These are phyloP conservation scores for Xiphorhynchus elegans DNA, from an alignment of 2,113 vertebrate species.

Conservation along the genomic window DNA sequence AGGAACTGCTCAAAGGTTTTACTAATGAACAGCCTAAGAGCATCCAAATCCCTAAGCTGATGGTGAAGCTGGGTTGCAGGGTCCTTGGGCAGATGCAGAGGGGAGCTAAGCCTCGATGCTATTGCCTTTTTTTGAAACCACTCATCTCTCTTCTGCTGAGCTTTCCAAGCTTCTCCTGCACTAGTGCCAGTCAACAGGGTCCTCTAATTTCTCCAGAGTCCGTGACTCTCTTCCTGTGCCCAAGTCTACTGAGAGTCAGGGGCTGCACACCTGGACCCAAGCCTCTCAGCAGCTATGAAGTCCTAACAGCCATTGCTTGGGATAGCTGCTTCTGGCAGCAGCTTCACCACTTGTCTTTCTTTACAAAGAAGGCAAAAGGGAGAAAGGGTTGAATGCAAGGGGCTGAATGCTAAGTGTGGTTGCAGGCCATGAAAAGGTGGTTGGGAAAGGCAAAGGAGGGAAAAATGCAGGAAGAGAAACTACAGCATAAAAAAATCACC, in stretches of 20 bases:
- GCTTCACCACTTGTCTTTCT: not conserved
- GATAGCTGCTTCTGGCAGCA: not conserved
- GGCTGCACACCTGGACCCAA: not conserved
- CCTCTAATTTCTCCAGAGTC: not conserved
- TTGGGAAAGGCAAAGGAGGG: not conserved
- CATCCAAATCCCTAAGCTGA: not conserved
- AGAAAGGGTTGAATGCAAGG: not conserved
- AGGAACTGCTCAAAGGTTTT: constrained; percentile 44
- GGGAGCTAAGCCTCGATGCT: not conserved
- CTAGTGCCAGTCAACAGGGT: not conserved
- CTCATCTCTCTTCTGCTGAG: not conserved
- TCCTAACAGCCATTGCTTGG: not conserved
- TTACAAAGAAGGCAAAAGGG: not conserved
- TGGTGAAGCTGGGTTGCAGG: not conserved
- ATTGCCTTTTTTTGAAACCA: not conserved
- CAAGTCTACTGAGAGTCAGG: accelerated
- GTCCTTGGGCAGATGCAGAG: not conserved
- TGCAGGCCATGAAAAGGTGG: not conserved
- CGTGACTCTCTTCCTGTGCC: not conserved
- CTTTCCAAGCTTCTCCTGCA: not conserved
- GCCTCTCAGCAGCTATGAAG: not conserved
- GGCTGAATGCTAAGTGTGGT: not conserved
- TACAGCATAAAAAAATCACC: not conserved
- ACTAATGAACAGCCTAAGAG: constrained; percentile 65
- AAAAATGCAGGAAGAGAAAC: not conserved